Base-by-base conservation (phyloP, 2,797 vertebrate genomes). In the Tamandua tetradactyla region DNA sequence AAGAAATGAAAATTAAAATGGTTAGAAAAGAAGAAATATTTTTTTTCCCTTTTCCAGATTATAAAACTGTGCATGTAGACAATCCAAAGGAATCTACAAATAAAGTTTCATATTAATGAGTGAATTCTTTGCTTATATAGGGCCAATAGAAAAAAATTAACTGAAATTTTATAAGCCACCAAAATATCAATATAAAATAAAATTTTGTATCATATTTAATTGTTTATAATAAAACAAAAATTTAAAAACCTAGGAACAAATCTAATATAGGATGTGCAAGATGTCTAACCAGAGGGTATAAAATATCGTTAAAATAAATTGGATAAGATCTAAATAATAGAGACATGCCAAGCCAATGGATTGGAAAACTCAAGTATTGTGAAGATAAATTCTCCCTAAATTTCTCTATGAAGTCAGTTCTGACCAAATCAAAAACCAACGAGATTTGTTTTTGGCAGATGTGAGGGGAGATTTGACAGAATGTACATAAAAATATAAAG, bases 281-380 rank as follows among this genome's bases (percentile, higher is more conserved):
- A 49, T 66, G 15, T 49, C 61, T 61, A 57, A 17, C 78, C 12
- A 40, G 42, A 52, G 49, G 78, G 23, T 52, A 44, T 69, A 42
- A 69, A 83, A 78, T 85, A 32, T 55, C 62, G 25, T 62, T 79
- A 23, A 89, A 61, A 79, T 71, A 94, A 72, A 78, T 72, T 71
- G 30, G 23, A 79, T 61, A 66, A 37, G 23, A 42, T 12, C 20
- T 68, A 37, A 47, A 40, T 59, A 89, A 62, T 55, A 10, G 64
- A 85, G 6, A 32, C 14, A 25, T 40, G 30, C 4, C 7, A 52
- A 62, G 22, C n/a, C 62, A 83, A 25, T 59, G 4, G 22, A 44
- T 30, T 23, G 25, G 52, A 89, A 84, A 55, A 71, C 9, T 85
- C 30, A 79, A 10, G 69, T 57, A n/a, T 22, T 82, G 15, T 75